Percentiles rank a stretch among this genome's conserved stretches.
phyloP scores from a whole-genome alignment of 2,113 vertebrate species.

The Seriola rivoliana region DNA sequence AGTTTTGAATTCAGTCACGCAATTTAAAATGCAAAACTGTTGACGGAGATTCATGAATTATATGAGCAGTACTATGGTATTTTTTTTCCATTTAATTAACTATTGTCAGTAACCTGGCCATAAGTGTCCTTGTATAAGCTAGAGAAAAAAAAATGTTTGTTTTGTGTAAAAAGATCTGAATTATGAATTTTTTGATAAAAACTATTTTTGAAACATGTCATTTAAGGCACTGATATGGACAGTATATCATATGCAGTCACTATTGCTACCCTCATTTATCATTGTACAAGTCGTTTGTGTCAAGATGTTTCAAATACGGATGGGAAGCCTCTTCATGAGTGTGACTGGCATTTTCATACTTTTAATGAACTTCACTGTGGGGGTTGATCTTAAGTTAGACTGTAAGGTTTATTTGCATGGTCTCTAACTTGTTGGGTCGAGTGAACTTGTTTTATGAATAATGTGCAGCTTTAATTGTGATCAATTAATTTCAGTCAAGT shows the following conservation, averaged over 20 bases:
- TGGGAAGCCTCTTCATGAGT: conserved; percentile 17
- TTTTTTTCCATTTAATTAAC: conserved; percentile 47
- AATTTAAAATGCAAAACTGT: conserved; percentile 20
- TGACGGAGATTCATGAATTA: conserved; percentile 25
- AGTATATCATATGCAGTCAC: conserved; percentile 74
- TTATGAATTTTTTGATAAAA: conserved; percentile 79
- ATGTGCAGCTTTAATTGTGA: conserved; percentile 97
- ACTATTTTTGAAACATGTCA: conserved; percentile 84
- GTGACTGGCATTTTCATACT: conserved; percentile 45
- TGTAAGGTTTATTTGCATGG: conserved; percentile 78
- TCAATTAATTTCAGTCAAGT: conserved; percentile 91
- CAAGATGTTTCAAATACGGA: conserved; percentile 58
- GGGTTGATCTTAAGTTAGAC: conserved; percentile 46
- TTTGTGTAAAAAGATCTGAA: conserved; percentile 72
- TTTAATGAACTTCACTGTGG: conserved; percentile 38
- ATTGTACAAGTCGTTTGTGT: conserved; percentile 73
- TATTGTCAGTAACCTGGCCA: conserved; percentile 75
- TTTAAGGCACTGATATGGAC: conserved; percentile 79
- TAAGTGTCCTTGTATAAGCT: conserved; percentile 86
- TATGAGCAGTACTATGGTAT: conserved; percentile 30
- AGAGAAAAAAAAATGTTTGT: conserved; percentile 59
- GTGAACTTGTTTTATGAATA: conserved; percentile 91
- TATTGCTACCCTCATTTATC: conserved; percentile 72
- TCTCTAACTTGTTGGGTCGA: conserved; percentile 73
- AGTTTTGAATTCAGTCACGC: conserved; percentile 33